These are phyloP conservation scores for Brienomyrus brachyistius DNA, from an alignment of 2,113 vertebrate genomes.

Conservation along the genomic window DNA sequence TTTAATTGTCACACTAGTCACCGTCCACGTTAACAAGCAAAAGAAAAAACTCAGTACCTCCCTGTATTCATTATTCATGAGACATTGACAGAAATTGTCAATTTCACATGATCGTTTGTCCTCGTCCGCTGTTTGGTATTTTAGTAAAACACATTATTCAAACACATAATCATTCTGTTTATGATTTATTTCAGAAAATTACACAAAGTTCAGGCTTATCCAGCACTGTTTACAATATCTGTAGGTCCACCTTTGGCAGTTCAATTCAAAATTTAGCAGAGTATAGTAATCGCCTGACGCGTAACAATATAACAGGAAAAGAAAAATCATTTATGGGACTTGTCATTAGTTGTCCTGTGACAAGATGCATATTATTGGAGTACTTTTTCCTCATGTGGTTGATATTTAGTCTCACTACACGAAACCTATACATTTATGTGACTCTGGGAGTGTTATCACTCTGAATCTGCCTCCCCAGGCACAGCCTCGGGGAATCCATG, in stretches of 20 bases:
- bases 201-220: not conserved
- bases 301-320: not conserved
- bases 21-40: not conserved
- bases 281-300: not conserved
- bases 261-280: not conserved
- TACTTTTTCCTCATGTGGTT: not conserved
- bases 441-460: not conserved
- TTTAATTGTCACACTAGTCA: not conserved
- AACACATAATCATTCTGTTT: not conserved
- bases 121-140: not conserved
- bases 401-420: not conserved
- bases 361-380: not conserved
- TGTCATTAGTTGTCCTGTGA: not conserved
- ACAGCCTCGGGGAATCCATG: conserved; percentile 2
- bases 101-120: not conserved
- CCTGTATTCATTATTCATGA: not conserved
- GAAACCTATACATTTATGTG: not conserved
- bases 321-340: not conserved
- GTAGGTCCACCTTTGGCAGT: not conserved
- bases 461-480: conserved; percentile 3
- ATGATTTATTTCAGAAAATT: not conserved
- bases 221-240: not conserved
- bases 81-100: not conserved
- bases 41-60: not conserved
- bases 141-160: not conserved